Conservation (phyloP, 2,888 invertebrate genomes). For the Sialis fuliginosa region DNA sequence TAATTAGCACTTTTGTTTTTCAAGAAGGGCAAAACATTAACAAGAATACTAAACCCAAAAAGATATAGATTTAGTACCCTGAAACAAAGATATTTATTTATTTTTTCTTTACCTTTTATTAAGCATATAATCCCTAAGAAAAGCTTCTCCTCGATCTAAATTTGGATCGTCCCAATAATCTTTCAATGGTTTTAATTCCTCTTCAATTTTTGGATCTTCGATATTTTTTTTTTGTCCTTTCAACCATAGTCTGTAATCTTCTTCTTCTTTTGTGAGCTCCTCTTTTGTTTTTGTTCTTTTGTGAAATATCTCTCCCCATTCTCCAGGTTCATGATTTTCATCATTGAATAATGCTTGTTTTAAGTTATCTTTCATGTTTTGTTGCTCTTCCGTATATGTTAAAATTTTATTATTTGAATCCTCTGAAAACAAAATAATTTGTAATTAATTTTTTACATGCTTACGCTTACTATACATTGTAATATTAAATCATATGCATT, state of each 20-base stretch:
- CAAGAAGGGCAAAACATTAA: neutral
- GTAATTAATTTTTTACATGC: no score
- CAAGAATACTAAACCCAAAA: neutral
- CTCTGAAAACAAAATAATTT: constrained; percentile 6
- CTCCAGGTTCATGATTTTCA: constrained; percentile 7
- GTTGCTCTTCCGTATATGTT: constrained; percentile 50
- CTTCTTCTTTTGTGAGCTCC: constrained; percentile 31
- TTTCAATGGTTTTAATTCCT: constrained; percentile 54
- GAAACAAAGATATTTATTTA: constrained; percentile 1
- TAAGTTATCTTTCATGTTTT: constrained; percentile 43
- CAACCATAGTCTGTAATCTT: constrained; percentile 61
- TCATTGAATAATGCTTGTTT: constrained; percentile 25
- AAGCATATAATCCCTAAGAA: constrained; percentile 80
- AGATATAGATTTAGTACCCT: constrained; percentile 1
- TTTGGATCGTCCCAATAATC: constrained; percentile 73
- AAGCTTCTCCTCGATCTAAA: constrained; percentile 70
- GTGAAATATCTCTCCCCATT: constrained; percentile 34
- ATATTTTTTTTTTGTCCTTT: constrained; percentile 49
- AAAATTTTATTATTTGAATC: constrained; percentile 21
- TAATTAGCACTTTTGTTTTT: neutral
- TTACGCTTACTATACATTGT: no score
- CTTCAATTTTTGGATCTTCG: constrained; percentile 36
- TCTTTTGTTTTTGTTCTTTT: constrained; percentile 33
- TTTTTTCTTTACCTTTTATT: constrained; percentile 46
- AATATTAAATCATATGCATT: no score